Evolutionary conservation across 2,113 vertebrate genomes (phyloP).

Genomic region (Pterocles orientalis): DNA sequence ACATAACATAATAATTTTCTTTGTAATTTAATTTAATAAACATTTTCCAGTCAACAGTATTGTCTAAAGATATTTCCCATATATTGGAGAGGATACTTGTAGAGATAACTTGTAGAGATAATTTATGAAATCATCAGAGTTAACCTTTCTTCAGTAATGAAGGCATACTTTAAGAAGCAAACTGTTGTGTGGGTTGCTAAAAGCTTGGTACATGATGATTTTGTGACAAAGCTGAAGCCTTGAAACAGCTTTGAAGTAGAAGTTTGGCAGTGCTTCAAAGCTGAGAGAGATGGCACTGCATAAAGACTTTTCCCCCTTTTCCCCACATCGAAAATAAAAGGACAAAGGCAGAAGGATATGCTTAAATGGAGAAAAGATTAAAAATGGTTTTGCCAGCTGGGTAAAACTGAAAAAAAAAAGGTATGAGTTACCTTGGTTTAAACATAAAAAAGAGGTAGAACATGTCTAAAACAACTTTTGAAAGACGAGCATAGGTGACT

Average conservation of each 20-base stretch:
- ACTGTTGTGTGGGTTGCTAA: background rate
- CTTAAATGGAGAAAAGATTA: background rate
- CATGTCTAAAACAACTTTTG: background rate
- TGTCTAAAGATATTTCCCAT: background rate
- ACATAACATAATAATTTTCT: background rate
- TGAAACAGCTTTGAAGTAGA: conserved; percentile 38
- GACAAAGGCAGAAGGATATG: background rate
- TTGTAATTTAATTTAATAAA: background rate
- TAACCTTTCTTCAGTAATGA: background rate
- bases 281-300: background rate
- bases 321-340: background rate
- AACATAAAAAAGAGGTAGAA: background rate
- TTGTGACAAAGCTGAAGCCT: conserved; percentile 26
- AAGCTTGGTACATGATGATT: background rate
- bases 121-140: background rate
- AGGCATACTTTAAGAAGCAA: background rate
- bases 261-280: conserved; percentile 49
- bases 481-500: background rate
- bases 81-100: background rate
- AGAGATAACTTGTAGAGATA: background rate
- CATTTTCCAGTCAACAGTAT: background rate
- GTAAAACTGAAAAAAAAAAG: background rate
- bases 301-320: background rate
- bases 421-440: background rate
- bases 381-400: background rate